Percentiles rank a stretch among this genome's conserved stretches.
Conservation (phyloP, 2,113 vertebrate genomes). For the Crotalus helleri region DNA sequence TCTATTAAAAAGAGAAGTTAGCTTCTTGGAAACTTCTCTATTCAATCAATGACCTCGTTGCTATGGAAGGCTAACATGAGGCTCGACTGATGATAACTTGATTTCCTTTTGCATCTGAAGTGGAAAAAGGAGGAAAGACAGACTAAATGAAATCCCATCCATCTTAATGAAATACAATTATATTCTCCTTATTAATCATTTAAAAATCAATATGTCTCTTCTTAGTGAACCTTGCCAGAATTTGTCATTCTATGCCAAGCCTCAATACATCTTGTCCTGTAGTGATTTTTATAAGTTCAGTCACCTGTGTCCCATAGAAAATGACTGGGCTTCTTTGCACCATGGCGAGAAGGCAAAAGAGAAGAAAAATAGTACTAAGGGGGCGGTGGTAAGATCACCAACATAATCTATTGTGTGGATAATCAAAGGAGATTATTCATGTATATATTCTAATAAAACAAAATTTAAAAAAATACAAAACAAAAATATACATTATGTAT, state of each 20-base stretch:
- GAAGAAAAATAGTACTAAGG: background rate
- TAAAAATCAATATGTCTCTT: conserved; percentile 99
- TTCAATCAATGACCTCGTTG: conserved; percentile 87
- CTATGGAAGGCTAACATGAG: conserved; percentile 90
- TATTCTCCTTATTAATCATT: conserved; percentile 99
- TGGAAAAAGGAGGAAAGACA: conserved; percentile 91
- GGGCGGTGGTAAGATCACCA: conserved; percentile 23
- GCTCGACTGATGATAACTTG: conserved; percentile 87
- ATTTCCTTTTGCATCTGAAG: conserved; percentile 92
- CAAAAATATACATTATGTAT: conserved; percentile 4
- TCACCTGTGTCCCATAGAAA: conserved; percentile 94
- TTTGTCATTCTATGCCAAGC: conserved; percentile 90
- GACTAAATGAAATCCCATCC: conserved; percentile 99
- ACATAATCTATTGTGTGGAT: conserved; percentile 52
- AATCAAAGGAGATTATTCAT: conserved; percentile 41
- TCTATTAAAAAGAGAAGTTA: conserved; percentile 63
- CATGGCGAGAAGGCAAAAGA: conserved; percentile 32
- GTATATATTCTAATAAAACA: conserved; percentile 52
- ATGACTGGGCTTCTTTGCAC: conserved; percentile 68
- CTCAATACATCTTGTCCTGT: conserved; percentile 93
- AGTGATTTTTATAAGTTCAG: conserved; percentile 94
- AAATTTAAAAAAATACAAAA: conserved; percentile 9
- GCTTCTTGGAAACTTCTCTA: conserved; percentile 73
- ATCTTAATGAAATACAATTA: conserved; percentile 99
- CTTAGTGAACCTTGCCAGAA: conserved; percentile 88